A percentile compares a stretch with the other conserved stretches of the same genome.
phyloP scores from a whole-genome alignment of 2,797 vertebrate species.

The Onychomys arenicola region DNA sequence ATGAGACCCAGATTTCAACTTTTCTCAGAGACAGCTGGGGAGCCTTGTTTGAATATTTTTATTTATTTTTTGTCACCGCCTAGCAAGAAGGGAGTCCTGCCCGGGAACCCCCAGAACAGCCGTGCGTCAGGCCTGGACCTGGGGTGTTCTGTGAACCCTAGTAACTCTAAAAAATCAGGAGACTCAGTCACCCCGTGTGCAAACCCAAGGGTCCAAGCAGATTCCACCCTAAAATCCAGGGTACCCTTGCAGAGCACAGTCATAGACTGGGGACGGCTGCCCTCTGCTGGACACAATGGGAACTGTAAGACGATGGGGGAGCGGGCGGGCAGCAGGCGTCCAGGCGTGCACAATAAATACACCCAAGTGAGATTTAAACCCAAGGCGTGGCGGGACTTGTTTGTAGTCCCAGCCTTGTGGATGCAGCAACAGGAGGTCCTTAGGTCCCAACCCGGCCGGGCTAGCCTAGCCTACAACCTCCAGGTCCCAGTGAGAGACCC shows the following conservation, averaged over 20 bases:
- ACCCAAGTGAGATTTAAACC: background rate
- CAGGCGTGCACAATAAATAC: background rate
- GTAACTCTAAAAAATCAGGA: background rate
- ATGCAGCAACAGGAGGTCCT: background rate
- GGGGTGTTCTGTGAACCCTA: background rate
- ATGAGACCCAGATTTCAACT: background rate
- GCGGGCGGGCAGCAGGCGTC: too few species aligned
- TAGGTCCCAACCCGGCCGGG: too few species aligned
- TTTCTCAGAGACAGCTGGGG: too few species aligned
- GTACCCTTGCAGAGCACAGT: fast-evolving
- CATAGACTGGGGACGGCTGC: background rate
- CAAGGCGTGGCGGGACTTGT: too few species aligned
- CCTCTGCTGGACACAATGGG: conserved; percentile 29
- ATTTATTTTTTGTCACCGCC: background rate
- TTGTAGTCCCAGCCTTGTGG: background rate
- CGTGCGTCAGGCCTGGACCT: background rate
- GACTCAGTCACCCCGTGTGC: background rate
- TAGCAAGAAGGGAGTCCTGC: background rate
- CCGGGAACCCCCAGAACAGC: fast-evolving
- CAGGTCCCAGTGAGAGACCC: too few species aligned
- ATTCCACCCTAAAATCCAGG: background rate
- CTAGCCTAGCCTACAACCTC: background rate
- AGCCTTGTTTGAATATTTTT: too few species aligned
- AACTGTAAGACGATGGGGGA: background rate
- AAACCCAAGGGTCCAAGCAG: background rate